Conservation (phyloP, 1,140 invertebrate species). For the Wiebesia pumilae region DNA sequence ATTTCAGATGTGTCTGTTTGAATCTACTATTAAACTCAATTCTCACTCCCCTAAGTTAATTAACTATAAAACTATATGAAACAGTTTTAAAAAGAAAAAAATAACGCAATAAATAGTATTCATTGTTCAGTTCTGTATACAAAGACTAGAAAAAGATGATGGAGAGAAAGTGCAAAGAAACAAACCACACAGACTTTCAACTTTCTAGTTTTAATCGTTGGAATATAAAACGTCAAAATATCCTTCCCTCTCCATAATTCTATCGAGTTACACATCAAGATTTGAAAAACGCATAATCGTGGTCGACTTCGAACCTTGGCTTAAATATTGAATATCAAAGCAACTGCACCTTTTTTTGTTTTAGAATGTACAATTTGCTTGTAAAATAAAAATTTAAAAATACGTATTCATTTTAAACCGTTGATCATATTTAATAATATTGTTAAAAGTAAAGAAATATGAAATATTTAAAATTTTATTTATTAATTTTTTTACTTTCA, state of each 20-base stretch:
- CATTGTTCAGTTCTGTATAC: not conserved
- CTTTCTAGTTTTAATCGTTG: constrained; percentile 35
- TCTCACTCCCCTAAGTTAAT: not conserved
- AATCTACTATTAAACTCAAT: not conserved
- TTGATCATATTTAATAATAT: not conserved
- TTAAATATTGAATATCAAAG: constrained; percentile 44
- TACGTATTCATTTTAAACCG: not conserved
- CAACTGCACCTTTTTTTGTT: not conserved
- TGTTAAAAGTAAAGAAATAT: not conserved
- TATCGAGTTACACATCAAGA: constrained; percentile 4
- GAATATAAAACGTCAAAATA: not conserved
- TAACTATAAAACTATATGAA: not conserved
- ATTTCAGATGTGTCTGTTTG: not conserved
- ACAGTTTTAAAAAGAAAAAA: not conserved
- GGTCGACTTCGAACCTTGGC: constrained; percentile 42
- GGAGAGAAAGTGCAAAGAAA: constrained; percentile 20
- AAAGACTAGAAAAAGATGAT: not conserved
- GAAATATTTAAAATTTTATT: not conserved
- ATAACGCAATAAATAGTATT: not conserved
- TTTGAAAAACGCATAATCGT: constrained; percentile 27
- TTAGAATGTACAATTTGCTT: not conserved
- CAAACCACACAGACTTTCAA: constrained; percentile 23
- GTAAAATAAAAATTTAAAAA: not conserved
- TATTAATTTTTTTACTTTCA: not conserved
- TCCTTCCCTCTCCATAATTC: not conserved